Evolutionary conservation across 2,888 invertebrate species (phyloP).

Genomic region (Diadegma fenestrale): DNA sequence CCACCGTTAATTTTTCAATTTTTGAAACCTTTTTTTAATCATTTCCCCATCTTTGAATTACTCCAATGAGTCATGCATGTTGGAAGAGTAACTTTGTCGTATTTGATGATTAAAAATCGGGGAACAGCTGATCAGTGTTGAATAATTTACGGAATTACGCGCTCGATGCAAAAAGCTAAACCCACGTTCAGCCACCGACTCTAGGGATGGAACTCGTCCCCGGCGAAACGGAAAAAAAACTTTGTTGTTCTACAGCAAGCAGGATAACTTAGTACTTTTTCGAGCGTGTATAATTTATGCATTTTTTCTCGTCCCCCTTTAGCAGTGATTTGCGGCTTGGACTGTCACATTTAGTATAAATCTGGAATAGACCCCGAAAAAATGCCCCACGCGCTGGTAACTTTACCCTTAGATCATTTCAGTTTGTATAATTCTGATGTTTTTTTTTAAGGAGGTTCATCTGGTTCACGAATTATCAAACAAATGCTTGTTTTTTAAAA

Average conservation of each 20-base stretch:
- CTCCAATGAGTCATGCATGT: background rate
- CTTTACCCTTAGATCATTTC: background rate
- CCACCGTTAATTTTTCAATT: background rate
- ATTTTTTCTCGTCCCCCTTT: slow-evolving; percentile 1
- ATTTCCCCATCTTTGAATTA: background rate
- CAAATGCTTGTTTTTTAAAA: too few relatives aligned
- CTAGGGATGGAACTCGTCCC: background rate
- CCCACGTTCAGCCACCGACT: background rate
- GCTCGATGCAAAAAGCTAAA: slow-evolving; percentile 4
- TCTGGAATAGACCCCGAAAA: background rate
- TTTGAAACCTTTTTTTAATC: background rate
- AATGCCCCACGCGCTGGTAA: background rate
- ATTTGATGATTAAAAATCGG: slow-evolving; percentile 18
- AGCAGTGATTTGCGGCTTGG: background rate
- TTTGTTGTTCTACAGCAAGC: slow-evolving; percentile 1
- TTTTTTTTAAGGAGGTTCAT: background rate
- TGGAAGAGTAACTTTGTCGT: background rate
- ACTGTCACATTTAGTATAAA: slow-evolving; percentile 1
- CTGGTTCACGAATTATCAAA: too few relatives aligned
- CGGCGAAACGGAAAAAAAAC: slow-evolving; percentile 17
- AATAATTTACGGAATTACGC: background rate
- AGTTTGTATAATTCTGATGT: background rate
- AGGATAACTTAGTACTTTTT: slow-evolving; percentile 21
- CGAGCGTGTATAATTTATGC: slow-evolving; percentile 20
- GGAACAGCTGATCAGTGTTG: background rate